Conservation (phyloP, 2,797 vertebrate genomes). For the Antrozous pallidus region DNA sequence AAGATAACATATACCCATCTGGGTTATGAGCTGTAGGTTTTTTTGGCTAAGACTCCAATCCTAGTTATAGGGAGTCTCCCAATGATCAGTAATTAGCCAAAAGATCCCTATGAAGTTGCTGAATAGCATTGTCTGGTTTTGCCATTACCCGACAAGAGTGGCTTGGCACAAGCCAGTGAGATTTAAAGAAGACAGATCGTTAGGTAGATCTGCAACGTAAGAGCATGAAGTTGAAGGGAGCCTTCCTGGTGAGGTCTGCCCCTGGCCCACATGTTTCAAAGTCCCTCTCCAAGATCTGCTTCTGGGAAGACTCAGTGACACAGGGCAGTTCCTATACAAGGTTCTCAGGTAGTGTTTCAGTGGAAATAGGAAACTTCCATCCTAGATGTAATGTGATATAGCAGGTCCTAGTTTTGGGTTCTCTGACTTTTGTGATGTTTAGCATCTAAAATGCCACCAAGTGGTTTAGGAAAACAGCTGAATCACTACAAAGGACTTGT, state of each 20-base stretch:
- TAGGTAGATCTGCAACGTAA: not conserved
- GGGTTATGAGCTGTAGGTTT: not conserved
- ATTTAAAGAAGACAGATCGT: not conserved
- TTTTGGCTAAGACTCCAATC: not conserved
- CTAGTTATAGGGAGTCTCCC: not conserved
- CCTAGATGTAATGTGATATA: not conserved
- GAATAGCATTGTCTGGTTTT: not conserved
- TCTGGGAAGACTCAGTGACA: not conserved
- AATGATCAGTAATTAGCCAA: not conserved
- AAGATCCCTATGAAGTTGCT: not conserved
- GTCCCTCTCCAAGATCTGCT: not conserved
- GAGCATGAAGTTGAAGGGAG: not conserved
- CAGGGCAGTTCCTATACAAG: not conserved
- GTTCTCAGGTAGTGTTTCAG: not conserved
- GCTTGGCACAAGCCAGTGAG: not conserved
- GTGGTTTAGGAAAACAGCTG: not conserved
- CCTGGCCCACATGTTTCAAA: not conserved
- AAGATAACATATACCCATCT: not conserved
- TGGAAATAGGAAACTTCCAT: not conserved
- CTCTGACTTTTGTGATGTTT: not conserved
- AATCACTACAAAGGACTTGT: not conserved
- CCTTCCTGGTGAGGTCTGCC: not conserved
- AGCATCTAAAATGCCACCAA: not conserved
- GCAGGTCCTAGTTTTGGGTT: not conserved
- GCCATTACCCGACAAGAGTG: not conserved